A percentile compares a stretch with the other conserved stretches of the same genome.
Evolutionary conservation across 2,888 invertebrate genomes (phyloP).

Genomic region (Aproaerema taeniolella): DNA sequence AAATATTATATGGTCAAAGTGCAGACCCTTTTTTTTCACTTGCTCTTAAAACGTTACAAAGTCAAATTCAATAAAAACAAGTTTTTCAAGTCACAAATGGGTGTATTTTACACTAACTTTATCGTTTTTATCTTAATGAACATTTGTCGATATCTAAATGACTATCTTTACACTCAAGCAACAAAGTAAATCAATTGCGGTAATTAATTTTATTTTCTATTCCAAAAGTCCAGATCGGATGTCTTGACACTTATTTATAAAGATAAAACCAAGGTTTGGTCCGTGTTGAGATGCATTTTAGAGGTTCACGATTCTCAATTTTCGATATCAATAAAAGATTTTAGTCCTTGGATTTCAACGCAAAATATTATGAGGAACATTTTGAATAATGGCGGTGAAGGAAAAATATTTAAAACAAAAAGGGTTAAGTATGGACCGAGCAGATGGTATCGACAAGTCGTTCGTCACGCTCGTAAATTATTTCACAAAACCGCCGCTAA

Average conservation of each 20-base stretch:
- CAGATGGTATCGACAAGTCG: conserved; percentile 73
- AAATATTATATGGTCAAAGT: no score
- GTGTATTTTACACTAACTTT: background rate
- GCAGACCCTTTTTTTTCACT: background rate
- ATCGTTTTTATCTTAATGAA: conserved; percentile 11
- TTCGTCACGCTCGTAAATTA: conserved; percentile 77
- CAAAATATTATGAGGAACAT: conserved; percentile 63
- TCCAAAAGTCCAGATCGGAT: conserved; percentile 33
- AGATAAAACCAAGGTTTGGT: conserved; percentile 44
- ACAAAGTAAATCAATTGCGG: conserved; percentile 42
- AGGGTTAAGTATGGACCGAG: conserved; percentile 65
- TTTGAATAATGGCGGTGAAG: conserved; percentile 72
- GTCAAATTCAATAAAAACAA: background rate
- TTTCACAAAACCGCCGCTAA: conserved; percentile 73
- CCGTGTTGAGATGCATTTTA: conserved; percentile 46
- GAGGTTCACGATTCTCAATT: conserved; percentile 55
- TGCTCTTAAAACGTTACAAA: no score
- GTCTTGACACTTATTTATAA: conserved; percentile 38
- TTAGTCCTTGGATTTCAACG: conserved; percentile 54
- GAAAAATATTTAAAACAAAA: conserved; percentile 67
- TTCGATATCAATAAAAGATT: conserved; percentile 68
- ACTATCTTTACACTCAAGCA: conserved; percentile 34
- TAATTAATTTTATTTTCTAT: conserved; percentile 37
- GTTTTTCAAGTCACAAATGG: background rate
- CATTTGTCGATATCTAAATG: conserved; percentile 29